A percentile compares a stretch with the other conserved stretches of the same genome.
phyloP scores from a whole-genome alignment of 2,888 invertebrate species.

The Leptopterna dolabrata region DNA sequence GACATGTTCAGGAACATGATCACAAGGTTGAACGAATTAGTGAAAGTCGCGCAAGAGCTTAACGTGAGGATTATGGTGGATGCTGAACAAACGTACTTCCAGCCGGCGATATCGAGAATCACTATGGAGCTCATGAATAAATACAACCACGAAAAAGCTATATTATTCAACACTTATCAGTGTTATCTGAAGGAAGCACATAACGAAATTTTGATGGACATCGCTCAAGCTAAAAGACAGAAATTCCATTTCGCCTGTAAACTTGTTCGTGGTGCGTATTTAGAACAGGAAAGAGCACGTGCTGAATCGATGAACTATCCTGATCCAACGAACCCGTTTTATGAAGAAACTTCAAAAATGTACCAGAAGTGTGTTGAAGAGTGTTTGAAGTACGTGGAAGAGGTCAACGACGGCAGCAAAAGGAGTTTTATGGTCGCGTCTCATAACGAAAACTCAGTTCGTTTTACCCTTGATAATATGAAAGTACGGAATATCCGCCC shows the following conservation, averaged over 20 bases:
- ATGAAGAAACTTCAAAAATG: conserved; percentile 92
- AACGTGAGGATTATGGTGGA: conserved; percentile 98
- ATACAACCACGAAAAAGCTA: conserved; percentile 88
- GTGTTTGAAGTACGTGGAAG: conserved; percentile 83
- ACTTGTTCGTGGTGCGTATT: conserved; percentile 96
- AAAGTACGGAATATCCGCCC: conserved; percentile 90
- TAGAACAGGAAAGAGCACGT: conserved; percentile 94
- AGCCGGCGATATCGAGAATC: conserved; percentile 97
- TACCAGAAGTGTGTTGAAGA: conserved; percentile 92
- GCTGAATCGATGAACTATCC: conserved; percentile 92
- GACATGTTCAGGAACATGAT: conserved; percentile 99
- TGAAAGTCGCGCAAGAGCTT: conserved; percentile 86
- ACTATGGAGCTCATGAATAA: conserved; percentile 98
- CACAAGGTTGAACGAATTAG: conserved; percentile 88
- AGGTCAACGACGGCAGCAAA: conserved; percentile 74
- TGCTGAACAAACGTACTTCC: conserved; percentile 99
- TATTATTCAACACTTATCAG: conserved; percentile 98
- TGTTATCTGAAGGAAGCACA: conserved; percentile 94
- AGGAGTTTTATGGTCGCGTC: conserved; percentile 95
- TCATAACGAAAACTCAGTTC: conserved; percentile 98
- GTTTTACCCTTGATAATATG: conserved; percentile 96
- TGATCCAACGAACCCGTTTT: conserved; percentile 92
- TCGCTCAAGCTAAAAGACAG: conserved; percentile 95
- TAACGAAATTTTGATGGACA: conserved; percentile 88
- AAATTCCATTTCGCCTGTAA: conserved; percentile 98